Percentiles rank a stretch among this genome's conserved stretches.
These are phyloP conservation scores for Pelosia muscerda DNA, from an alignment of 2,888 invertebrate species.

Conservation along the genomic window DNA sequence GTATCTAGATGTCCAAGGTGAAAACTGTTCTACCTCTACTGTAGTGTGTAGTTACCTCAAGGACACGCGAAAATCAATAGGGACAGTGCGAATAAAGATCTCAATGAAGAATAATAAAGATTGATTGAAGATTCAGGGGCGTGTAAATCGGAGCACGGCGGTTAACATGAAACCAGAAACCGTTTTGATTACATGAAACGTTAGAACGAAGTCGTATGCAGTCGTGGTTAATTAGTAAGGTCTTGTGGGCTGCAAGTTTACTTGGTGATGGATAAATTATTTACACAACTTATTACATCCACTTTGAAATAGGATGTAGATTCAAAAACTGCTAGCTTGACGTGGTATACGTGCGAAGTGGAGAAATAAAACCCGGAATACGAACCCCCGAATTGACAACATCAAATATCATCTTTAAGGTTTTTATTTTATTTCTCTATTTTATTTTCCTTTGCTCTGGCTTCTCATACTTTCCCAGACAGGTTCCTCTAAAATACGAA, in stretches of 20 bases:
- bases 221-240: conserved; percentile 61
- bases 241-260: conserved; percentile 29
- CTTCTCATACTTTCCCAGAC: too few species aligned
- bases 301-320: too few species aligned
- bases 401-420: too few species aligned
- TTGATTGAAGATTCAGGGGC: conserved; percentile 44
- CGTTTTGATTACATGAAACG: conserved; percentile 68
- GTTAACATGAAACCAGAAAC: conserved; percentile 60
- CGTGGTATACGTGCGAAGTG: too few species aligned
- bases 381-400: too few species aligned
- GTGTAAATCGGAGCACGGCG: conserved; percentile 60
- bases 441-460: too few species aligned
- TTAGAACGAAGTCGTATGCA: conserved; percentile 67
- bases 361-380: too few species aligned
- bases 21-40: conserved; percentile 41
- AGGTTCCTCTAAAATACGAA: too few species aligned
- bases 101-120: conserved; percentile 54
- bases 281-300: background rate
- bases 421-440: too few species aligned
- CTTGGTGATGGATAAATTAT: conserved; percentile 6
- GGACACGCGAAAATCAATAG: conserved; percentile 60
- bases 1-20: conserved; percentile 43
- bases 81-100: conserved; percentile 52
- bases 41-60: conserved; percentile 52
- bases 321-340: too few species aligned